Conservation (phyloP, 2,797 vertebrate species). For the Cichlasoma orientale region DNA sequence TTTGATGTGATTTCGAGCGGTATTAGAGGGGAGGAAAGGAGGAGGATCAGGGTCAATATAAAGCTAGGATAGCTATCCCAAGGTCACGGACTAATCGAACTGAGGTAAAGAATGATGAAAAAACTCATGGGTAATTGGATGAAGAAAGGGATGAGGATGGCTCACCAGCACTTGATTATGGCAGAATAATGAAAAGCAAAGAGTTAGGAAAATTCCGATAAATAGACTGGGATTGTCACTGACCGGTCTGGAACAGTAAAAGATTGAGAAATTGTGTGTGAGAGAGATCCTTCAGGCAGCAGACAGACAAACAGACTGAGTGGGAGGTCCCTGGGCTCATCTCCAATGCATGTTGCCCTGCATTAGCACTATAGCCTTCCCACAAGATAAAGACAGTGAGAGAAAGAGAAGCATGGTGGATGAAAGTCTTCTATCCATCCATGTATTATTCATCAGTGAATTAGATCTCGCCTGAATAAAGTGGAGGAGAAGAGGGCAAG, state of each 20-base stretch:
- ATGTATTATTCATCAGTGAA: conserved; percentile 86
- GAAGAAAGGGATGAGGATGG: conserved; percentile 20
- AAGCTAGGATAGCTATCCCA: conserved; percentile 52
- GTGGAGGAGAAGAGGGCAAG: conserved; percentile 21
- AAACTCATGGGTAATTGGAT: conserved; percentile 39
- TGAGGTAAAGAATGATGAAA: conserved; percentile 50
- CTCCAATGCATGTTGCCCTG: conserved; percentile 77
- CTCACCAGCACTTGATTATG: background rate
- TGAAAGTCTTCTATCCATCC: conserved; percentile 77
- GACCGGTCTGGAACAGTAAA: conserved; percentile 28
- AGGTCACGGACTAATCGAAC: conserved; percentile 66
- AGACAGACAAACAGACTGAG: conserved; percentile 73
- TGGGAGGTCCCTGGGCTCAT: conserved; percentile 80
- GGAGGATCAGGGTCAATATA: conserved; percentile 61
- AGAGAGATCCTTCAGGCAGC: conserved; percentile 59
- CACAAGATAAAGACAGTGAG: conserved; percentile 52
- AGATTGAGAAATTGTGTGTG: conserved; percentile 5
- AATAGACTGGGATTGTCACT: conserved; percentile 3
- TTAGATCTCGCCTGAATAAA: conserved; percentile 79
- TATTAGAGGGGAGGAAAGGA: conserved; percentile 33
- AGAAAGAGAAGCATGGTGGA: conserved; percentile 73
- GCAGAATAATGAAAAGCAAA: background rate
- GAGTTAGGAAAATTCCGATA: background rate
- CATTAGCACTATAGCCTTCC: conserved; percentile 75
- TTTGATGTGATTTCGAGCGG: conserved; percentile 53